These are phyloP conservation scores for Apodemia hepburni DNA, from an alignment of 2,888 invertebrate genomes.

Conservation along the genomic window DNA sequence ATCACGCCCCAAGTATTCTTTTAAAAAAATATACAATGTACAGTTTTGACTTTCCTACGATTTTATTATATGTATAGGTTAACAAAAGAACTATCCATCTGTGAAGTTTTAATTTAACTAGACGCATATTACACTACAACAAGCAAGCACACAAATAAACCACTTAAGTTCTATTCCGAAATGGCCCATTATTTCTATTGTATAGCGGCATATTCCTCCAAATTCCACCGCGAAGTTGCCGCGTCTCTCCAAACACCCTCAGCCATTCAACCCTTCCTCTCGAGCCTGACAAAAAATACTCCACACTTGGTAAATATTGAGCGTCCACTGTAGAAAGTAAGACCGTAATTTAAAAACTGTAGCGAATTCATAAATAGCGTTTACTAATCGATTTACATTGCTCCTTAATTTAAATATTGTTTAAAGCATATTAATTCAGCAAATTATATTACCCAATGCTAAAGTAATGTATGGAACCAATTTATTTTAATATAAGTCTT, in stretches of 20 bases:
- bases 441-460: too few species aligned
- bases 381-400: not conserved
- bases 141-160: slow-evolving; percentile 13
- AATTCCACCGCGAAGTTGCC: slow-evolving; percentile 50
- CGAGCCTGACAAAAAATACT: slow-evolving; percentile 76
- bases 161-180: slow-evolving; percentile 17
- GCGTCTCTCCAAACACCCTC: slow-evolving; percentile 65
- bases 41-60: too few species aligned
- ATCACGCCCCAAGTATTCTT: too few species aligned
- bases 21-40: too few species aligned
- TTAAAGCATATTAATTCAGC: too few species aligned
- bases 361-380: not conserved
- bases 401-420: not conserved
- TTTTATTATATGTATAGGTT: too few species aligned
- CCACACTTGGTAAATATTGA: slow-evolving; percentile 72
- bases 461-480: too few species aligned
- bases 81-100: not conserved
- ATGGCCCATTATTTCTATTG: slow-evolving; percentile 32
- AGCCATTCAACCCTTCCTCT: slow-evolving; percentile 77
- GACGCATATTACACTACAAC: not conserved
- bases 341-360: slow-evolving; percentile 35
- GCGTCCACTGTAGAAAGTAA: slow-evolving; percentile 50
- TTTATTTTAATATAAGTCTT: too few species aligned
- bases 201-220: slow-evolving; percentile 46
- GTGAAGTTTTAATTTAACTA: not conserved